Evolutionary conservation across 2,888 invertebrate species (phyloP).

Genomic region (Synanthedon formicaeformis): DNA sequence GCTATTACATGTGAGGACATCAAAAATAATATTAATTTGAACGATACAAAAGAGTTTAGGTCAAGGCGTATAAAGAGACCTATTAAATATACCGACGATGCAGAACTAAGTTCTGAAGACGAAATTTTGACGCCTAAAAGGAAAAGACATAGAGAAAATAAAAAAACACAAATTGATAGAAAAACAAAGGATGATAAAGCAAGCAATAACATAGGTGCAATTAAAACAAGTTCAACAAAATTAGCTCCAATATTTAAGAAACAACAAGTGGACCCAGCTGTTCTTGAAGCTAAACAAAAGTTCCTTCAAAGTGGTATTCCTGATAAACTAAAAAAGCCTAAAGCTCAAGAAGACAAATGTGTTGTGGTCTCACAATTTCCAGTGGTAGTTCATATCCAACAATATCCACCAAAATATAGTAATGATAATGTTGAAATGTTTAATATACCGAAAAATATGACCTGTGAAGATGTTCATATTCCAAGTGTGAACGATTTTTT

Average conservation of each 20-base stretch:
- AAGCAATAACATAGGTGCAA: conserved; percentile 74
- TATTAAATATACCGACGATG: conserved; percentile 45
- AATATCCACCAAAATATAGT: conserved; percentile 23
- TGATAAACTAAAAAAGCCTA: conserved; percentile 70
- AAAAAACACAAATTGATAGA: conserved; percentile 1
- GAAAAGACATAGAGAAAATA: conserved; percentile 19
- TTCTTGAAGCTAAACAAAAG: conserved; percentile 73
- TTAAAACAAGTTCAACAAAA: conserved; percentile 31
- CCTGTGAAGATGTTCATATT: neutral
- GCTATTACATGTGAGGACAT: neutral
- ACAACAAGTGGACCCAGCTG: conserved; percentile 67
- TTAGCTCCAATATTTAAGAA: conserved; percentile 81
- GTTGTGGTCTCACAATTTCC: conserved; percentile 67
- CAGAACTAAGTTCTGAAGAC: conserved; percentile 47
- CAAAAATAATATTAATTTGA: neutral
- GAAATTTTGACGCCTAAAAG: conserved; percentile 60
- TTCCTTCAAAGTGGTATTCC: conserved; percentile 82
- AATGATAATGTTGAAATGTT: neutral
- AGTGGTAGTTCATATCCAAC: conserved; percentile 74
- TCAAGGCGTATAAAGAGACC: conserved; percentile 52
- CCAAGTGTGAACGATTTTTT: neutral
- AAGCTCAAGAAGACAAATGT: conserved; percentile 49
- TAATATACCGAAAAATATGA: neutral
- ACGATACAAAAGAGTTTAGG: conserved; percentile 12
- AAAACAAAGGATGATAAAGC: conserved; percentile 33